Base-by-base conservation (phyloP, 2,797 vertebrate genomes). In the Enteromius argenteus region DNA sequence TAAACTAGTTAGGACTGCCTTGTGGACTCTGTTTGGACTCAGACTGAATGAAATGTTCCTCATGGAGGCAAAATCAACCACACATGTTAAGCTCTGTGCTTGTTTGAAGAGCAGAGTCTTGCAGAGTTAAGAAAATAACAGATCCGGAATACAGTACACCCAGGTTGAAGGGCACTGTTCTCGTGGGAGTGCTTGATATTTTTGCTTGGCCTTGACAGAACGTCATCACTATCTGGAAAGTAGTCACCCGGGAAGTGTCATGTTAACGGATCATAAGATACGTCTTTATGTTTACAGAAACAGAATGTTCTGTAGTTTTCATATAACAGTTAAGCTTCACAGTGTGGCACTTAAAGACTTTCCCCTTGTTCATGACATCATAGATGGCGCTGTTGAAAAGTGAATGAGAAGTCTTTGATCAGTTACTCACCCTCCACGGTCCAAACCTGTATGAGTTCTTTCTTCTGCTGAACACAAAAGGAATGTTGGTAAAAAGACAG, bases 121-220 rank as follows among this genome's bases (percentile, higher is more conserved):
- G 81, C 66, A 56, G 66, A 88, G 87, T 89, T 87, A 89, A 88
- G 84, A 89, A 87, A 89, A 89, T 68, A 89, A 51, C 23, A 58
- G 62, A 42, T 79, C 81, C 83, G 83, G 42, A 88, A 82, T 88
- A 86, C 85, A 76, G 80, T 84, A 73, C 74, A 71, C 72, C 56
- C 72, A 83, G 85, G 85, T 83, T 79, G 64, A 73, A 79, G 88
- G 83, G 76, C 83, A 21, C 3, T 0, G 8, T 39, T 68, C 80
- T 84, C 13, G 8, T 60, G 84, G 82, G 87, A 86, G 73, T 81
- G 46, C 35, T 81, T 64, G 56, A 79, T 79, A 79, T 69, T 80
- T 53, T 79, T 64, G 72, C 23, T 64, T 67, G 51, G 76, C 85
- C 78, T 37, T 58, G 66, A 86, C 58, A 78, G 51, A 78, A 51